Evolutionary conservation across 2,797 vertebrate genomes (phyloP).

Genomic region (Phyllotis vaccarum): DNA sequence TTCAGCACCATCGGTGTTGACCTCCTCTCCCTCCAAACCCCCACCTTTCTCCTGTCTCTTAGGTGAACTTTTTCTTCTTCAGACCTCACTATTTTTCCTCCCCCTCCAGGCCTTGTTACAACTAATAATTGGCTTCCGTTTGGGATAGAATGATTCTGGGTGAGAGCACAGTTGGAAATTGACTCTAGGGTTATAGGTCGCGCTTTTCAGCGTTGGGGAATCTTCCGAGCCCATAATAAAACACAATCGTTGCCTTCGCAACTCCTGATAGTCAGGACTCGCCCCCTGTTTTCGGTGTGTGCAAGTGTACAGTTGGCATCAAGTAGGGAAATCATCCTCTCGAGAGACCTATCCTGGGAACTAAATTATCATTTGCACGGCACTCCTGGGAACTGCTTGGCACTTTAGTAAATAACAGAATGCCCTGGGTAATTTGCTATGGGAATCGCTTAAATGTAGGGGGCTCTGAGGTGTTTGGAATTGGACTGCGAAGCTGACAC

Average conservation of each 20-base stretch:
- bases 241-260: slow-evolving; percentile 17
- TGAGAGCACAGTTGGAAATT: slow-evolving; percentile 68
- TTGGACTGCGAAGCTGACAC: slow-evolving; percentile 50
- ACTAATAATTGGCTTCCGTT: slow-evolving; percentile 55
- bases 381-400: slow-evolving; percentile 48
- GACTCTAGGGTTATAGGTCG: slow-evolving; percentile 63
- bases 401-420: slow-evolving; percentile 16
- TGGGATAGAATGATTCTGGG: slow-evolving; percentile 33
- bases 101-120: slow-evolving; percentile 47
- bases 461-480: slow-evolving; percentile 11
- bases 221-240: not conserved
- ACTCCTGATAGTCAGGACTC: slow-evolving; percentile 15
- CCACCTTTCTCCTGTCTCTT: not conserved
- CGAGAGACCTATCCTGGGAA: slow-evolving; percentile 45
- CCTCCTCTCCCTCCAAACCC: not conserved
- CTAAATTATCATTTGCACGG: slow-evolving; percentile 39
- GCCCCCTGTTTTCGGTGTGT: slow-evolving; percentile 64
- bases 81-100: not conserved
- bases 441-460: not conserved
- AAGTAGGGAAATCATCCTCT: slow-evolving; percentile 52
- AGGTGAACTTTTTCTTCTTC: slow-evolving; percentile 57
- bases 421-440: not conserved
- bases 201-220: slow-evolving; percentile 16
- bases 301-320: slow-evolving; percentile 71
- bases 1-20: not conserved